phyloP scores from a whole-genome alignment of 2,797 vertebrate species.

The Enteromius thamalakanensis region DNA sequence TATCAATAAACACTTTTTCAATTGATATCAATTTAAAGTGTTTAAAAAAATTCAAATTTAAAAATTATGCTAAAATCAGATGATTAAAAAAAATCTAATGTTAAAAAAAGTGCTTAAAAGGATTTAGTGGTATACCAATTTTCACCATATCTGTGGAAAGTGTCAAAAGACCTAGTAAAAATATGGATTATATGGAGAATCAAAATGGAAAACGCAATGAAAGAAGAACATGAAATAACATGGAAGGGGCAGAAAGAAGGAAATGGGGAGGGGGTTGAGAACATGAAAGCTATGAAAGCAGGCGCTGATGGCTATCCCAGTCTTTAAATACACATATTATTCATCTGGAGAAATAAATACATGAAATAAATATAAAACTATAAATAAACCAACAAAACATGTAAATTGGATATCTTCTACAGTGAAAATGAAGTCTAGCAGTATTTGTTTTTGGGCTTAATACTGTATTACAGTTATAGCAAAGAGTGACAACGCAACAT shows the following conservation, averaged over 20 bases:
- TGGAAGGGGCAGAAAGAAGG: conserved; percentile 27
- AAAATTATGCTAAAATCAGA: neutral
- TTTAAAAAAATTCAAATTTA: neutral
- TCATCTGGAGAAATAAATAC: neutral
- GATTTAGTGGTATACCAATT: neutral
- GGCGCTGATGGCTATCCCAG: conserved; percentile 21
- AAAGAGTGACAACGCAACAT: neutral
- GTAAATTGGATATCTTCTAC: neutral
- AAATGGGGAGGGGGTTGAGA: conserved; percentile 39
- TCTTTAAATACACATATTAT: neutral
- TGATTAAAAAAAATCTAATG: neutral
- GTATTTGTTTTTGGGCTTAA: neutral
- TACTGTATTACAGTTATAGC: neutral
- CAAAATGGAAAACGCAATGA: conserved; percentile 6
- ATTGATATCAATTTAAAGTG: too few species aligned
- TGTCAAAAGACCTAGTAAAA: neutral
- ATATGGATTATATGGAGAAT: conserved; percentile 2
- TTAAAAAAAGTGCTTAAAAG: neutral
- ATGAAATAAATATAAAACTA: neutral
- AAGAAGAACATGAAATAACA: neutral
- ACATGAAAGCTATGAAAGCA: conserved; percentile 16
- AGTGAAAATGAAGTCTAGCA: neutral
- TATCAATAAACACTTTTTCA: neutral
- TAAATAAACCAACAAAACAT: neutral
- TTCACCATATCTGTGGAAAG: neutral